Base-by-base conservation (phyloP, 2,113 vertebrate species). In the Cebus imitator region DNA sequence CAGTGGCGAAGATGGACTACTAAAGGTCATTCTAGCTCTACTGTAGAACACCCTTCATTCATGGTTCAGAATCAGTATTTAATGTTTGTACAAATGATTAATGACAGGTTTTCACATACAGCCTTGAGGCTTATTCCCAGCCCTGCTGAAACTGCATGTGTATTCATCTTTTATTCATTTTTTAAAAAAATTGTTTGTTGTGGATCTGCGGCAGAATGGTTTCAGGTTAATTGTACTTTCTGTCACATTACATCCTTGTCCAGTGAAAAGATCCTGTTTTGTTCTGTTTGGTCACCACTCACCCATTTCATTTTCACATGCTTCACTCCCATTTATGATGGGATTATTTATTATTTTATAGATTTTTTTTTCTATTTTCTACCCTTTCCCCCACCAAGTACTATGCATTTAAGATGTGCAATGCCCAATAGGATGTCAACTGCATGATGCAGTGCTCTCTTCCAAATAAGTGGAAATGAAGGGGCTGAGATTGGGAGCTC, bases 1-100 rank as follows among this genome's bases (percentile, higher is more conserved):
- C 9, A 3, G 57, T 91, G 80, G 32, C 37, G 81, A 94, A 95
- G 68, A 78, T 52, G 66, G 50, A 35, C 55, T 95, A 48, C 45
- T 85, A 97, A 92, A 97, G 78, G 92, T 89, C 61, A 93, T 57
- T 78, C 58, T 30, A 43, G 25, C 25, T 86, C 4, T 40, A 11
- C 32, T 75, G 72, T 70, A 61, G 61, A 95, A 25, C 11, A 76
- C 3, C 23, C 13, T 82, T 93, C 61, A 43, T 83, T 95, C 79
- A 73, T 73, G 43, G 35, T 90, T 95, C 86, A 76, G 32, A 92
- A 78, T 87, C 13, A 3, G 35, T 87, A 50, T 92, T 85, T 93
- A 90, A 78, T 87, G 68, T 90, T 95, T 68, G 32, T 55, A 55
- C 35, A 93, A 80, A 90, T 96, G 64, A 57, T 84, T 68, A 40